These are phyloP conservation scores for Cyprinella venusta DNA, from an alignment of 2,797 vertebrate species.

Conservation along the genomic window DNA sequence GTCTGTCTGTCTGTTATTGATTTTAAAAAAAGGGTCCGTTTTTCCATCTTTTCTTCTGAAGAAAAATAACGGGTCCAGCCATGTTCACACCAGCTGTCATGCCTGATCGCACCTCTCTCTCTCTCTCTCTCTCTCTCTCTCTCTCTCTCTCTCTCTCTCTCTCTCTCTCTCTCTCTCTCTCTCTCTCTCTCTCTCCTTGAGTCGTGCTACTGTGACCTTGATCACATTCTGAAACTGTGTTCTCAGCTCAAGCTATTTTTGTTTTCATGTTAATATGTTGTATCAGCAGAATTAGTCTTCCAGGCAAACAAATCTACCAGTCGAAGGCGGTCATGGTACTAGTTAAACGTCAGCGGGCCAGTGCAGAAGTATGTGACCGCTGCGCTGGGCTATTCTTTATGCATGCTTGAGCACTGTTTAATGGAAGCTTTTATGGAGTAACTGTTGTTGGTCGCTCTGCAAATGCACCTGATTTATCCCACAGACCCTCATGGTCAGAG, in stretches of 20 bases:
- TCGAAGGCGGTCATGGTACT: constrained; percentile 6
- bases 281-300: constrained; percentile 57
- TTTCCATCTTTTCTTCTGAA: not conserved
- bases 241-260: constrained; percentile 64
- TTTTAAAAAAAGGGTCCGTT: too few species aligned
- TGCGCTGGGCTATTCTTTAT: constrained; percentile 49
- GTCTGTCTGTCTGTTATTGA: not conserved
- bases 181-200: constrained; percentile 36
- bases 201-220: constrained; percentile 59
- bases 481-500: not conserved
- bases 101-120: not conserved
- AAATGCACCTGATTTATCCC: not conserved
- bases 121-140: not conserved
- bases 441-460: constrained; percentile 19
- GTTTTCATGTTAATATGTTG: constrained; percentile 53
- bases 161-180: constrained; percentile 18
- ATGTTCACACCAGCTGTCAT: constrained; percentile 39
- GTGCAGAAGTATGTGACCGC: constrained; percentile 38
- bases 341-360: constrained; percentile 38
- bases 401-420: constrained; percentile 48
- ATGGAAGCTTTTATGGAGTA: constrained; percentile 43
- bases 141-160: constrained; percentile 18
- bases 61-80: not conserved
- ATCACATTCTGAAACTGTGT: constrained; percentile 56
- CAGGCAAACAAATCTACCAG: constrained; percentile 52